Evolutionary conservation across 2,797 vertebrate genomes (phyloP), one percentile per base, ranked within the genome.

Genomic region (Phrynocephalus forsythii): DNA sequence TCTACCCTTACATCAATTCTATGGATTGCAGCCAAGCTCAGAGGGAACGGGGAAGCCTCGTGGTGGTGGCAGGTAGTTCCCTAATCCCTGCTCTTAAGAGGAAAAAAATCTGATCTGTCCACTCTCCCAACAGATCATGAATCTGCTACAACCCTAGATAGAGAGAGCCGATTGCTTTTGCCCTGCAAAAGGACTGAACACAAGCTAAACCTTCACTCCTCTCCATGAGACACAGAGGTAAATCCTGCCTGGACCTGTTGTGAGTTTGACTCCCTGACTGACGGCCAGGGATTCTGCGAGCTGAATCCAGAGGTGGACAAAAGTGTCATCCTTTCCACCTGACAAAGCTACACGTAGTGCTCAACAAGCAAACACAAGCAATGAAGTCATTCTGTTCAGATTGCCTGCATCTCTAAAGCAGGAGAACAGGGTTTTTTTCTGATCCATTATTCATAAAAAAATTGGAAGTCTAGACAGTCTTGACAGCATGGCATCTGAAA

Each of bases 301-400:
- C 38, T 44, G 38, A 44, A 44, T 44, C 38, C 0, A 80, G 63
- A 52, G 44, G 30, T 48, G 72, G 78, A 69, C 88, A 68, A 44
- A 75, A 73, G n/a, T 6, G 20, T 5, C 71, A 18, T 1, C 86
- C 73, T 3, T 88, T 86, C 38, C 89, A 71, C 0, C 78, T 38
- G 20, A 18, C 30, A 56, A 38, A 44, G 30, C 13, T 38, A 22
- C 69, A 60, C 4, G 20, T 30, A 44, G 10, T 90, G 1, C 75
- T 89, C 84, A 18, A 20, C 82, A 82, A 18, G 24, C 76, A 0
- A 91, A 86, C 2, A 63, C 6, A 16, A 67, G 38, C 38, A 30
- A 48, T 63, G 20, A 66, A 80, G 30, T 38, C 60, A 80, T 33
- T 83, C 71, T 56, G 10, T 82, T 90, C 63, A 71, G 85, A 63